Evolutionary conservation across 2,113 vertebrate genomes (phyloP), one percentile per base, ranked within the genome.

Genomic region (Corythoichthys intestinalis): DNA sequence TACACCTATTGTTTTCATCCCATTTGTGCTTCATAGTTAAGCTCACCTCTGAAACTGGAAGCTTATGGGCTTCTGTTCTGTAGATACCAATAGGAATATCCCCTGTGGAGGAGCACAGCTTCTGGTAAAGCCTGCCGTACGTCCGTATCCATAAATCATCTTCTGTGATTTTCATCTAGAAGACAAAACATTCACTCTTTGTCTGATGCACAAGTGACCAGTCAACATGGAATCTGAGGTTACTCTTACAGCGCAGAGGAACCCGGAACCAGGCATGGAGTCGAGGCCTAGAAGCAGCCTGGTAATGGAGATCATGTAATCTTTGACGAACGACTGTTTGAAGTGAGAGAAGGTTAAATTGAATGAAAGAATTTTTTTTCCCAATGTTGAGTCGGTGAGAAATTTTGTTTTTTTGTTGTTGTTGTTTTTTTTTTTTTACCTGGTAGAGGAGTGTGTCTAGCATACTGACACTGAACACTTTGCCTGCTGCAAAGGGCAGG

Each of bases 401-500:
- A 14, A 47, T 62, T 41, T 13, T 10, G 28, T 28, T 28, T 28
- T 28, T 0, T 28, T 28, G 20, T 28, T 28, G 20, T 28, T 28
- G 20, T 28, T n/a, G n/a, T n/a, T n/a, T 44, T 20, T n/a, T 60
- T 4, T 54, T 53, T 69, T 20, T 38, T 87, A 94, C 93, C 93
- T 94, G 93, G 79, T 94, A 94, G 52, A 94, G 92, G 46, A 94
- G 88, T 4, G 93, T 94, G 81, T 94, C 93, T 76, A 94, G 76
- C 93, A 94, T 94, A 84, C 93, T 94, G 74, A 94, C 93, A 41
- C 93, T 94, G 83, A 94, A 94, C 62, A 94, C 93, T 70, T 93
- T 94, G 69, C 93, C 93, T 17, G 93, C 93, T 47, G 93, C 92
- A 14, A 94, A 94, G 11, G 93, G 93, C 82, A 94, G 78, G 17